phyloP scores from a whole-genome alignment of 2,888 invertebrate genomes.

The Apotomis betuletana region DNA sequence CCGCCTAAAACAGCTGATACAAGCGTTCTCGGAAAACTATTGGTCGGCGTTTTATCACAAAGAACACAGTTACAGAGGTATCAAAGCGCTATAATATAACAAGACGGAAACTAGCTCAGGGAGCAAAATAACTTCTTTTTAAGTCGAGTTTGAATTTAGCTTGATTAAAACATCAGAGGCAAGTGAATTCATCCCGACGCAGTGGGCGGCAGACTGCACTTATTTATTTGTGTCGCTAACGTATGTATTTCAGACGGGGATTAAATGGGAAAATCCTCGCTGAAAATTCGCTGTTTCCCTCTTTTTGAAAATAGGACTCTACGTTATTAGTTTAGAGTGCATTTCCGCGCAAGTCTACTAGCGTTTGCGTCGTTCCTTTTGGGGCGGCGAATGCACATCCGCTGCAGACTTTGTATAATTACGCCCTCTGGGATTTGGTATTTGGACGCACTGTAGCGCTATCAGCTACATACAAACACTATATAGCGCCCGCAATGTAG shows the following conservation, averaged over 20 bases:
- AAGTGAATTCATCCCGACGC: conserved; percentile 65
- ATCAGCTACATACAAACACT: conserved; percentile 14
- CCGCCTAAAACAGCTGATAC: conserved; percentile 36
- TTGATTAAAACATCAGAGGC: conserved; percentile 74
- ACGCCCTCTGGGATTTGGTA: conserved; percentile 60
- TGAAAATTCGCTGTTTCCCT: conserved; percentile 55
- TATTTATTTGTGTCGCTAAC: conserved; percentile 71
- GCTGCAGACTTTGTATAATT: conserved; percentile 74
- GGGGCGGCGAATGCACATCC: conserved; percentile 56
- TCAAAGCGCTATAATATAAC: conserved; percentile 26
- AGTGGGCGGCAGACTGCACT: conserved; percentile 68
- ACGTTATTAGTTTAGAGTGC: conserved; percentile 46
- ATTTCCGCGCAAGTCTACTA: conserved; percentile 46
- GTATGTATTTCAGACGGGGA: conserved; percentile 69
- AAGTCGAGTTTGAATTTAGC: conserved; percentile 39
- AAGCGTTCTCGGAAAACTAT: conserved; percentile 44
- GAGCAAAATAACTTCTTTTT: conserved; percentile 27
- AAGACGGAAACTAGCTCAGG: conserved; percentile 33
- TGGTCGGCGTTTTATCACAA: conserved; percentile 27
- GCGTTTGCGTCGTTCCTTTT: conserved; percentile 55
- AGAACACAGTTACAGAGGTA: conserved; percentile 13
- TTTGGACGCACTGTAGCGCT: conserved; percentile 50
- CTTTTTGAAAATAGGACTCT: conserved; percentile 52
- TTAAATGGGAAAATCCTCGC: conserved; percentile 68
- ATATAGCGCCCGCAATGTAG: conserved; percentile 2